Evolutionary conservation across 2,888 invertebrate genomes (phyloP), one percentile per base, ranked within the genome.

Genomic region (Atherix ibis): DNA sequence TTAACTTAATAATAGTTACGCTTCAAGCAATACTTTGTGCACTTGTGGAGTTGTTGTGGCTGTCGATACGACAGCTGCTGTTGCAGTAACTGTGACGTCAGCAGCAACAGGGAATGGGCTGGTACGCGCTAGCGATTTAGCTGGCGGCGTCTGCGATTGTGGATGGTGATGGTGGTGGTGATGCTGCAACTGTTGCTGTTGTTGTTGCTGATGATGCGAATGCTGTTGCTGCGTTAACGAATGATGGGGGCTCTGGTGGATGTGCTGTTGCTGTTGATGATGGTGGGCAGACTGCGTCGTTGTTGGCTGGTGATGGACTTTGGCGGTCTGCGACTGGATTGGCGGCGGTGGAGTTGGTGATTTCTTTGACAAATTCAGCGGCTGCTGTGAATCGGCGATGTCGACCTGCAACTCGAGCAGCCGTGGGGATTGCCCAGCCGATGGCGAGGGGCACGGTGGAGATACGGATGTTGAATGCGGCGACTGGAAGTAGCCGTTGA

Each of bases 311-410:
- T n/a, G n/a, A n/a, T 30, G 32, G 27, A 27, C 12, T 19, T 19
- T 19, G 9, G 6, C n/a, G 5, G 26, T 8, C 5, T 6, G 5
- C n/a, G 10, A n/a, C 4, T 27, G 27, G 24, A 74, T 66, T 62
- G 74, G 52, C 52, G 83, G 79, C 59, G 83, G 77, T 44, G 79
- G 76, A 46, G 76, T 73, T 47, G 78, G 78, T 43, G 79, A 76
- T 56, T 81, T 81, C 62, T 87, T 88, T 59, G 87, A 88, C 50
- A 89, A 70, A 68, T 89, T 89, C 46, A 89, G 66, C 35, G 89
- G 89, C 56, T 82, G 81, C 47, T 76, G 76, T 33, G 77, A 72
- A 52, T 79, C 79, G 15, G 81, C 81, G 46, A 82, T 81, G 53
- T 82, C 81, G 48, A 84, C 82, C 60, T 84, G 83, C 47, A 85